Evolutionary conservation across 2,888 invertebrate species (phyloP).

Genomic region (Lamellibrachia satsuma): DNA sequence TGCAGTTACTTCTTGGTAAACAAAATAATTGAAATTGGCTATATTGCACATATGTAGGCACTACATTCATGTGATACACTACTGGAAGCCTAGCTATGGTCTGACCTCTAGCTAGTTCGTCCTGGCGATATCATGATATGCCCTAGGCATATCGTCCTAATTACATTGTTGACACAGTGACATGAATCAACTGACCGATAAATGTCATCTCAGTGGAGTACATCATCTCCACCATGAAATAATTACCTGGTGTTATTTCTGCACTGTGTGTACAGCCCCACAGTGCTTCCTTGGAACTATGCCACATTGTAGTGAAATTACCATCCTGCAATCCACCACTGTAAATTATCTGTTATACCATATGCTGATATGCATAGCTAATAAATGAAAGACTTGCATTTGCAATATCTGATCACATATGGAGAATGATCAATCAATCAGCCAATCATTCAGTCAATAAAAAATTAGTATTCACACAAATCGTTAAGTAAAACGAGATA

Average conservation of each 20-base stretch:
- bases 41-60: too few relatives aligned
- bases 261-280: background rate
- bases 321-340: background rate
- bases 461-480: background rate
- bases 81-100: too few relatives aligned
- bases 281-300: background rate
- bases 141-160: background rate
- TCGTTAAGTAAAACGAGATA: background rate
- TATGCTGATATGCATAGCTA: background rate
- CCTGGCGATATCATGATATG: background rate
- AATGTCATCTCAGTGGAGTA: background rate
- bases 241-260: background rate
- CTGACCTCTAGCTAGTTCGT: background rate
- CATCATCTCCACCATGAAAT: background rate
- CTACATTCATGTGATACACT: too few relatives aligned
- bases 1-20: too few relatives aligned
- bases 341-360: background rate
- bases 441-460: background rate
- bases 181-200: background rate
- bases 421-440: background rate
- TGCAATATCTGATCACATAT: background rate
- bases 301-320: background rate
- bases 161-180: conserved; percentile 8
- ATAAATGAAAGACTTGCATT: background rate
- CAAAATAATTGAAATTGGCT: too few relatives aligned